Percentiles rank a stretch among this genome's conserved stretches.
phyloP scores from a whole-genome alignment of 2,113 vertebrate genomes.

The Micronycteris hirsuta region DNA sequence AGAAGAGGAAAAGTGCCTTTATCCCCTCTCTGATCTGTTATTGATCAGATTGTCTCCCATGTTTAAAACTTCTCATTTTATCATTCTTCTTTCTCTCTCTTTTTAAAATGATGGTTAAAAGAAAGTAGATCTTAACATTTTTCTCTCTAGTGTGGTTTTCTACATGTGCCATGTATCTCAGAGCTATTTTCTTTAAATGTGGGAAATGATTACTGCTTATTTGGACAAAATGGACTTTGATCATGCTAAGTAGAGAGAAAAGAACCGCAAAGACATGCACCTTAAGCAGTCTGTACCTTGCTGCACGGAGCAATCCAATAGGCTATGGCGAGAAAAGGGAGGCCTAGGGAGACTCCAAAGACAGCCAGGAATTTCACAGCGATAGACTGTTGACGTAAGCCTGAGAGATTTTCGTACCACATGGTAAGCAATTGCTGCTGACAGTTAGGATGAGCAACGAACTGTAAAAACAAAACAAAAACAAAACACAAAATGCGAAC shows the following conservation, averaged over 20 bases:
- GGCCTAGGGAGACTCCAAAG: constrained; percentile 92
- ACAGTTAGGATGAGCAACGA: constrained; percentile 98
- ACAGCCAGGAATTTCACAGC: constrained; percentile 97
- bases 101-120: neutral
- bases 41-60: neutral
- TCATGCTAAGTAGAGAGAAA: constrained; percentile 15
- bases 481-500: constrained; percentile 65
- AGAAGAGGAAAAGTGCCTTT: neutral
- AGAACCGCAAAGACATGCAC: constrained; percentile 14
- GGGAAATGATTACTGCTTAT: neutral
- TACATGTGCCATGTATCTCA: neutral
- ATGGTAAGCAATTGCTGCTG: constrained; percentile 97
- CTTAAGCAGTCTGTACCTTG: constrained; percentile 86
- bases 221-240: neutral
- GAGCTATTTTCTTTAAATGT: neutral
- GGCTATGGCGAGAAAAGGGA: constrained; percentile 95
- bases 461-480: constrained; percentile 83
- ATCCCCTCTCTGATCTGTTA: neutral
- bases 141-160: neutral
- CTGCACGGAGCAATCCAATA: constrained; percentile 98
- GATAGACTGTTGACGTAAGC: constrained; percentile 94
- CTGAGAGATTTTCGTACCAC: constrained; percentile 98
- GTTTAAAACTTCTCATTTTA: neutral
- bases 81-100: neutral
- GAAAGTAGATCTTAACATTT: neutral